These are phyloP conservation scores for Brachionus koreanus DNA, from an alignment of 1,140 invertebrate genomes.

Conservation along the genomic window DNA sequence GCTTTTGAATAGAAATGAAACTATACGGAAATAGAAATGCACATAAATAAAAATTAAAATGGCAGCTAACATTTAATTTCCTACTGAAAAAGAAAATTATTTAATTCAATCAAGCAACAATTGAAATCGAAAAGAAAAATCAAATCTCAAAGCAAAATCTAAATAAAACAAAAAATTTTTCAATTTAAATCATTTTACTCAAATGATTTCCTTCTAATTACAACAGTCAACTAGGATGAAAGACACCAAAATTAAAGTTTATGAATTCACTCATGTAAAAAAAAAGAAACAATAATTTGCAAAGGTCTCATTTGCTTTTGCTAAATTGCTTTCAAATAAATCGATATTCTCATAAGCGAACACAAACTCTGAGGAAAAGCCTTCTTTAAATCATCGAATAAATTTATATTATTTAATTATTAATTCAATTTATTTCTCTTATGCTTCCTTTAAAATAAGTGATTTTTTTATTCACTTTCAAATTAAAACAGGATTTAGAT, in stretches of 20 bases:
- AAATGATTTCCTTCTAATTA: constrained; percentile 27
- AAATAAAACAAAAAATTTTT: background rate
- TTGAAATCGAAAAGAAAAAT: background rate
- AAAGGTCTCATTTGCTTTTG: background rate
- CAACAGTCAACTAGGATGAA: background rate
- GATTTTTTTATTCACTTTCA: background rate
- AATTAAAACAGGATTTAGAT: constrained; percentile 12
- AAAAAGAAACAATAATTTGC: background rate
- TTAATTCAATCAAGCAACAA: background rate
- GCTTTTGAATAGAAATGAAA: background rate
- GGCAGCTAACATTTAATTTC: constrained; percentile 15
- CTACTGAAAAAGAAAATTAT: background rate
- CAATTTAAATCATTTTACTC: constrained; percentile 7
- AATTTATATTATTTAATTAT: constrained; percentile 19
- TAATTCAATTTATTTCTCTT: constrained; percentile 11
- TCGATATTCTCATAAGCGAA: background rate
- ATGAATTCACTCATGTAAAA: background rate
- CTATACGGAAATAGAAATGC: background rate
- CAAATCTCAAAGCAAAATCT: background rate
- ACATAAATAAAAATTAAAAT: constrained; percentile 2
- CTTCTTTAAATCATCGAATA: constrained; percentile 17
- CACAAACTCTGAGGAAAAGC: background rate
- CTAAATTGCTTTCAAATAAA: constrained; percentile 11
- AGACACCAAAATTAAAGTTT: constrained; percentile 5
- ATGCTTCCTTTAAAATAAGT: constrained; percentile 22